These are phyloP conservation scores for Thoracochromis brauschi DNA, from an alignment of 2,113 vertebrate species.

Conservation along the genomic window DNA sequence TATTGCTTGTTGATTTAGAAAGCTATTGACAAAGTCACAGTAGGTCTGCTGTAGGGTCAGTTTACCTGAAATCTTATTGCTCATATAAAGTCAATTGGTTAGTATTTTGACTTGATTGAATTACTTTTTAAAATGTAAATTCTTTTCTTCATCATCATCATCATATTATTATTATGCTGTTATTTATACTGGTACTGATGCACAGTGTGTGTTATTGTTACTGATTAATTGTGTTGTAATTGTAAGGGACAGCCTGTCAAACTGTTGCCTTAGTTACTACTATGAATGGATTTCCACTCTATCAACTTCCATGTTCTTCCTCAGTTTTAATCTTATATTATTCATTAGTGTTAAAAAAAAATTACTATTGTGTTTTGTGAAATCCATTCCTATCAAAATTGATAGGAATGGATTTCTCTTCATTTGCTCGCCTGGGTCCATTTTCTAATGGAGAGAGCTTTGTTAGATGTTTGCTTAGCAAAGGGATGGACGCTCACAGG, in stretches of 20 bases:
- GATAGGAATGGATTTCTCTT: not conserved
- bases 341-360: not conserved
- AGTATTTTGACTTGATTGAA: not conserved
- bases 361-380: not conserved
- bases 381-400: not conserved
- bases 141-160: not conserved
- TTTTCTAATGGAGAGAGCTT: slow-evolving; percentile 1
- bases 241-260: not conserved
- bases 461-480: not conserved
- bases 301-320: not conserved
- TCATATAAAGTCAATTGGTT: not conserved
- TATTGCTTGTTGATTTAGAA: not conserved
- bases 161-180: not conserved
- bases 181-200: not conserved
- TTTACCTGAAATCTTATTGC: not conserved
- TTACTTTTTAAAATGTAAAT: not conserved
- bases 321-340: not conserved
- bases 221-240: not conserved
- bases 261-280: not conserved
- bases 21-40: not conserved
- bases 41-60: not conserved
- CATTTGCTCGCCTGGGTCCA: not conserved
- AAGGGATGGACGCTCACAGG: not conserved
- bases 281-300: not conserved
- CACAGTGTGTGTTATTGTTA: not conserved